Conservation (phyloP, 2,113 vertebrate species). For the Chaetura pelagica region DNA sequence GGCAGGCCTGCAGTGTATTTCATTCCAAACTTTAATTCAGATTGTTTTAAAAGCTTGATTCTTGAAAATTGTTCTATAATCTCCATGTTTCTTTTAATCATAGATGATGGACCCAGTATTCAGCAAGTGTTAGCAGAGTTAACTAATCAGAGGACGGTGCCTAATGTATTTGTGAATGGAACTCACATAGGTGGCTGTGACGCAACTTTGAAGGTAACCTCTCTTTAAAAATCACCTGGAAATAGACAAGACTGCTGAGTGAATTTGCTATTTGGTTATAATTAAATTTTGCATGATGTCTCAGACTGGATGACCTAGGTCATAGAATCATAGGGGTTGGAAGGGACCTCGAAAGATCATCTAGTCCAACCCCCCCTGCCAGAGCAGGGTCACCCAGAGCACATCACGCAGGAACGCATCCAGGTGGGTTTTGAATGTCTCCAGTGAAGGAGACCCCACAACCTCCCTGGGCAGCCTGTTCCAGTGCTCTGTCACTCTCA, state of each 20-base stretch:
- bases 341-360: too few species aligned
- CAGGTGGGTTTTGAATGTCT: too few species aligned
- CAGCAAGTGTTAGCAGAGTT: constrained; percentile 89
- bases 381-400: too few species aligned
- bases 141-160: constrained; percentile 92
- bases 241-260: background rate
- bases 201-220: constrained; percentile 86
- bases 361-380: too few species aligned
- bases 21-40: background rate
- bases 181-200: constrained; percentile 92
- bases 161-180: constrained; percentile 94
- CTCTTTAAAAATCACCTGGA: background rate
- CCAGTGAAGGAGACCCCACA: too few species aligned
- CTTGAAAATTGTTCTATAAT: background rate
- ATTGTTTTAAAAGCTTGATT: background rate
- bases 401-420: too few species aligned
- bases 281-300: background rate
- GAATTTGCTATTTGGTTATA: background rate
- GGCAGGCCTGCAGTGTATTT: background rate
- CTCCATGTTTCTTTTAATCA: background rate
- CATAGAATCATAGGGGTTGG: too few species aligned
- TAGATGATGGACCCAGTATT: constrained; percentile 88
- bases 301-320: background rate
- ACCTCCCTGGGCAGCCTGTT: too few species aligned
- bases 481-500: too few species aligned